These are phyloP conservation scores for Arnoldichthys spilopterus DNA, from an alignment of 2,797 vertebrate species.

Conservation along the genomic window DNA sequence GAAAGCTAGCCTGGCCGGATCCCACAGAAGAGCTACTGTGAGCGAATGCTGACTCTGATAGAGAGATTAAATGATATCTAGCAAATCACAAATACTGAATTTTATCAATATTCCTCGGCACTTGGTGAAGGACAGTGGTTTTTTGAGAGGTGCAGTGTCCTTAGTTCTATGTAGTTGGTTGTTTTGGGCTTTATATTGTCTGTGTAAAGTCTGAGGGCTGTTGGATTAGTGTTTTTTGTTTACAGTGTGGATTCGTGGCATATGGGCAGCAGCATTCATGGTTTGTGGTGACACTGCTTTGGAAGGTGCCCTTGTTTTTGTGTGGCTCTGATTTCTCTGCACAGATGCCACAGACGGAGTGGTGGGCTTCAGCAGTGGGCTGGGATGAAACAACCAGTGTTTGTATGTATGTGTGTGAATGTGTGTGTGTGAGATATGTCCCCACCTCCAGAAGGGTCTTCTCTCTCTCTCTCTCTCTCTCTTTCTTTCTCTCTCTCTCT, in stretches of 20 bases:
- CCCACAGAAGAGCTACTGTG: no score
- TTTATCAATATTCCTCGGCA: no score
- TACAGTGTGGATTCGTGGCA: neutral
- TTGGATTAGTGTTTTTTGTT: conserved; percentile 5
- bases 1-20: no score
- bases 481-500: neutral
- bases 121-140: no score
- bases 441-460: conserved; percentile 2
- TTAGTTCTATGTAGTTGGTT: neutral
- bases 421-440: neutral
- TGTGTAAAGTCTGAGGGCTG: neutral
- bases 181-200: neutral
- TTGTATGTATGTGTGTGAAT: conserved; percentile 16
- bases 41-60: no score
- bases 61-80: no score
- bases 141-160: no score
- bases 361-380: conserved; percentile 24
- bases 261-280: neutral
- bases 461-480: neutral
- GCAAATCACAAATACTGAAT: no score
- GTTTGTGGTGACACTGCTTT: conserved; percentile 9
- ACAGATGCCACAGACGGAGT: conserved; percentile 23
- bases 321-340: conserved; percentile 3
- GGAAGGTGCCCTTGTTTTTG: conserved; percentile 27
- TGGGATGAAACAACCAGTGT: conserved; percentile 64